Percentiles rank a stretch among this genome's conserved stretches.
Conservation (phyloP, 1,140 invertebrate genomes). For the Protaetia brevitarsis region DNA sequence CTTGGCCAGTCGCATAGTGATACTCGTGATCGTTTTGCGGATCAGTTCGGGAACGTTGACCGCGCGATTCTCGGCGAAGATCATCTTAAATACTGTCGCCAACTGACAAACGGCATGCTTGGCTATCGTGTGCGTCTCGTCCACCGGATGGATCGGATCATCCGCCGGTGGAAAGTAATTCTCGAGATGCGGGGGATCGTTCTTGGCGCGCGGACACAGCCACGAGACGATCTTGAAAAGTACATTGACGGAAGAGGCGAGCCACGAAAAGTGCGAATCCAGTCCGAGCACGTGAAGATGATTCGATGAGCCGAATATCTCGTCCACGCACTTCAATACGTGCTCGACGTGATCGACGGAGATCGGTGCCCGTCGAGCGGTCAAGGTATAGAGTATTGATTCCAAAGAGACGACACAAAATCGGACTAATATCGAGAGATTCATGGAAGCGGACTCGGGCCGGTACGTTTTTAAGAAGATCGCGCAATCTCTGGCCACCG, state of each 20-base stretch:
- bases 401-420: slow-evolving; percentile 63
- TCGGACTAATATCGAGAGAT: neutral
- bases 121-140: slow-evolving; percentile 37
- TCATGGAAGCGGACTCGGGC: slow-evolving; percentile 27
- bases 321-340: slow-evolving; percentile 48
- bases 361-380: slow-evolving; percentile 28
- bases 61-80: too few species aligned
- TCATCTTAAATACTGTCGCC: neutral
- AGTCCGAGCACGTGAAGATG: slow-evolving; percentile 46
- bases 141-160: too few species aligned
- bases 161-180: slow-evolving; percentile 45
- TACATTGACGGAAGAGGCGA: slow-evolving; percentile 51
- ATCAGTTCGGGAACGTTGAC: neutral
- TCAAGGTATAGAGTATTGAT: slow-evolving; percentile 49
- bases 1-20: slow-evolving; percentile 59
- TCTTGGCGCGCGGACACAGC: neutral
- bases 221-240: slow-evolving; percentile 38
- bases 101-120: neutral
- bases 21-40: slow-evolving; percentile 43
- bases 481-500: slow-evolving; percentile 48
- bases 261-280: slow-evolving; percentile 46
- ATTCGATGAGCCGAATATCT: slow-evolving; percentile 48
- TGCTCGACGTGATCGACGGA: slow-evolving; percentile 33
- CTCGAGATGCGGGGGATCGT: slow-evolving; percentile 40
- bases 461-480: slow-evolving; percentile 56